Conservation (phyloP, 2,113 vertebrate genomes). For the Callaeas wilsoni region DNA sequence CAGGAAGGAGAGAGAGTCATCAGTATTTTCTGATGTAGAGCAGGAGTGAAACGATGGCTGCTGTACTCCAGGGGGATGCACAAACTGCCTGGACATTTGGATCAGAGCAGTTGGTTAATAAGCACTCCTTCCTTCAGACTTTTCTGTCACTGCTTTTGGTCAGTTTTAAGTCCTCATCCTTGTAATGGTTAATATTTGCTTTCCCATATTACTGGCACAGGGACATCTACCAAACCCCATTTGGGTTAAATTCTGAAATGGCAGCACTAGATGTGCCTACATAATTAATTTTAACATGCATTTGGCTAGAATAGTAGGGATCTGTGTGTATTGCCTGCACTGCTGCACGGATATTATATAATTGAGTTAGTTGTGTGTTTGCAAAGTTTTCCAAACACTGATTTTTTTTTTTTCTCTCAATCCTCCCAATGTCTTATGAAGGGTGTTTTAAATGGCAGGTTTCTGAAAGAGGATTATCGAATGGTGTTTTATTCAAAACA, state of each 20-base stretch:
- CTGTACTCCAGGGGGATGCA: neutral
- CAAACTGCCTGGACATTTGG: neutral
- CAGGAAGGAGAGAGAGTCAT: neutral
- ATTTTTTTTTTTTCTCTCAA: neutral
- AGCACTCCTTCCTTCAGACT: neutral
- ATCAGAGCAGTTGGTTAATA: neutral
- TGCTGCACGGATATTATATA: neutral
- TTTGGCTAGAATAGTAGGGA: neutral
- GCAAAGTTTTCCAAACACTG: neutral
- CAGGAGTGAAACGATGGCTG: neutral
- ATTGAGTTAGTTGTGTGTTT: neutral
- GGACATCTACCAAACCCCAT: neutral
- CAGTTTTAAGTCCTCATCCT: neutral
- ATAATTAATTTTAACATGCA: neutral
- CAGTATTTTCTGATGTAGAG: neutral
- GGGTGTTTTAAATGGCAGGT: neutral
- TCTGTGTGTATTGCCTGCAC: neutral
- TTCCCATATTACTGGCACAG: rapidly evolving
- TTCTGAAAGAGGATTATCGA: neutral
- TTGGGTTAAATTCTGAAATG: neutral
- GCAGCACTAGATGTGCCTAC: neutral
- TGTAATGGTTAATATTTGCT: neutral
- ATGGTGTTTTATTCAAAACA: neutral
- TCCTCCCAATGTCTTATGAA: neutral
- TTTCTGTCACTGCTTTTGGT: neutral